These are phyloP conservation scores for Pantherophis vulpinus DNA, from an alignment of 2,797 vertebrate species.

Conservation along the genomic window DNA sequence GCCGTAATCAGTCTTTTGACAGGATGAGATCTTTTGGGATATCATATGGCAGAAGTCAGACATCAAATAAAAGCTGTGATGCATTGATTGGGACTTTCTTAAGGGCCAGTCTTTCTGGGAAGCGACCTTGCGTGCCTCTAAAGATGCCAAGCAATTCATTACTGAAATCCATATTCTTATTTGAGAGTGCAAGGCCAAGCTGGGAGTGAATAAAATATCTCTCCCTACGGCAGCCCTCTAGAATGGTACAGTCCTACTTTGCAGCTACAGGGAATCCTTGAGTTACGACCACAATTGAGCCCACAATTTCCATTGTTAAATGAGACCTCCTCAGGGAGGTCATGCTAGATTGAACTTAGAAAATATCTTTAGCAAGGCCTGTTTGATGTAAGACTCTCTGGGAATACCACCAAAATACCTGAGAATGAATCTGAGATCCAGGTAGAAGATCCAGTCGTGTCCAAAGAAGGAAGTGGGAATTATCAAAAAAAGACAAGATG, in stretches of 20 bases:
- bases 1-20: neutral
- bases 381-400: neutral
- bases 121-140: neutral
- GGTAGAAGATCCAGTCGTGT: neutral
- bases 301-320: no score
- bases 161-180: neutral
- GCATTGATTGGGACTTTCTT: neutral
- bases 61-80: neutral
- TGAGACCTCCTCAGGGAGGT: neutral
- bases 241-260: neutral
- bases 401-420: neutral
- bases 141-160: neutral
- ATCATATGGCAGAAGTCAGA: neutral
- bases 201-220: neutral
- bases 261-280: neutral
- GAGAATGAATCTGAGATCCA: neutral
- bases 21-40: neutral
- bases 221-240: neutral
- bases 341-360: neutral
- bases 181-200: no score
- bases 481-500: neutral
- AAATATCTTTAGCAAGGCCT: neutral
- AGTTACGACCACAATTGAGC: no score
- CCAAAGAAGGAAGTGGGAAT: neutral
- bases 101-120: neutral